A percentile compares a stretch with the other conserved stretches of the same genome.
Evolutionary conservation across 2,113 vertebrate genomes (phyloP).

Genomic region (Octodon degus): DNA sequence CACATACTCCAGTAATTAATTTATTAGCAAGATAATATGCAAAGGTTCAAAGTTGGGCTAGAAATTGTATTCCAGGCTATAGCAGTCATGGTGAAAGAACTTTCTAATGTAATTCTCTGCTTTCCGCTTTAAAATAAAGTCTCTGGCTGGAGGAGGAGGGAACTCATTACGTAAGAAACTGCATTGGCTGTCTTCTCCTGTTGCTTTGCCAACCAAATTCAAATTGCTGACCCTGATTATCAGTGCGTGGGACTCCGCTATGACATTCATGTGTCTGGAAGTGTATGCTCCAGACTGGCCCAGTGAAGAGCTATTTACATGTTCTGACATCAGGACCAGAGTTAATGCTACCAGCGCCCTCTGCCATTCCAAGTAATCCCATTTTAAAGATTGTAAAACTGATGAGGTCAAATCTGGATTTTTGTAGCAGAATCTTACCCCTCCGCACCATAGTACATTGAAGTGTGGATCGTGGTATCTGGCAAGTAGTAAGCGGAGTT

Average conservation of each 20-base stretch:
- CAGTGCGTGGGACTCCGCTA: background rate
- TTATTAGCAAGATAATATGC: constrained; percentile 54
- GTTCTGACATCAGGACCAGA: background rate
- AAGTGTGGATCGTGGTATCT: background rate
- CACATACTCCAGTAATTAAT: background rate
- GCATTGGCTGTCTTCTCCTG: background rate
- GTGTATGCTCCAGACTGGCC: background rate
- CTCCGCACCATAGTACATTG: background rate
- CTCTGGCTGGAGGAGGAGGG: background rate
- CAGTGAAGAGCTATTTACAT: constrained; percentile 19
- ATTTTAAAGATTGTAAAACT: constrained; percentile 40
- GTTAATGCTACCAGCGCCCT: background rate
- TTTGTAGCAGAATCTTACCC: background rate
- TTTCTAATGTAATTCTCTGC: background rate
- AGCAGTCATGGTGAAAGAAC: background rate
- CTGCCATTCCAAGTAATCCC: constrained; percentile 2
- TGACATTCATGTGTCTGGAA: background rate
- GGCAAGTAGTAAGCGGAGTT: background rate
- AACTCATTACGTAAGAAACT: background rate
- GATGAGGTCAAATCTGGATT: background rate
- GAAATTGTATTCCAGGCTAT: background rate
- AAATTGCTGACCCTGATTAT: background rate
- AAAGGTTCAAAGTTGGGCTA: background rate
- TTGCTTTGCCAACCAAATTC: background rate
- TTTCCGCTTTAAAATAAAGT: constrained; percentile 37